A percentile compares a stretch with the other conserved stretches of the same genome.
Conservation (phyloP, 2,113 vertebrate species). For the Forbesichthys papilliferus region DNA sequence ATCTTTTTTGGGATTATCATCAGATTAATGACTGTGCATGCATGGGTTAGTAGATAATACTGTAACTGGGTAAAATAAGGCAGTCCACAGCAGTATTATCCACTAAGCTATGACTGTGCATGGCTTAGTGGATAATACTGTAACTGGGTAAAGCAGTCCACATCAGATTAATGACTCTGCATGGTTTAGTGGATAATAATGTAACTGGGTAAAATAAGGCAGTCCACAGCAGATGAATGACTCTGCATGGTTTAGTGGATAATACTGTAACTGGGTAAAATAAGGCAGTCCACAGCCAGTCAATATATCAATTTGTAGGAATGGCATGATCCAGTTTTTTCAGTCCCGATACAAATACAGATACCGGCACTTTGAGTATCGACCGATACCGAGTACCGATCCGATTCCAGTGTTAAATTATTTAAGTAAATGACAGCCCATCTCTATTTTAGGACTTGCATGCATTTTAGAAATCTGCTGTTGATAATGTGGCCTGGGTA, state of each 20-base stretch:
- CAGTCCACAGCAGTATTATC: slow-evolving; percentile 9
- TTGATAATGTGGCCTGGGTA: too few species aligned
- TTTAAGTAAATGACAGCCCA: too few species aligned
- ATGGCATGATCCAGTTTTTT: too few species aligned
- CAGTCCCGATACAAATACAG: too few species aligned
- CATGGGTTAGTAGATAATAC: slow-evolving; percentile 30
- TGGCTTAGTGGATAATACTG: background rate
- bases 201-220: slow-evolving; percentile 56
- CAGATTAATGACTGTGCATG: slow-evolving; percentile 64
- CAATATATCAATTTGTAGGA: too few species aligned
- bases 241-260: slow-evolving; percentile 37
- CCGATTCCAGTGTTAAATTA: too few species aligned
- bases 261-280: slow-evolving; percentile 55
- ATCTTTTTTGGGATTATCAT: slow-evolving; percentile 70
- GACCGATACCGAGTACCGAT: too few species aligned
- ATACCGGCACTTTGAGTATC: too few species aligned
- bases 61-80: slow-evolving; percentile 59
- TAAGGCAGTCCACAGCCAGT: slow-evolving; percentile 28
- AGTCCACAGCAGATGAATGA: slow-evolving; percentile 2
- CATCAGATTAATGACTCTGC: background rate
- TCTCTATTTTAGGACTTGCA: too few species aligned
- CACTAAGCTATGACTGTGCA: background rate
- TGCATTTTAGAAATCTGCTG: too few species aligned
- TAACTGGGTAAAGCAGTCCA: slow-evolving; percentile 52
- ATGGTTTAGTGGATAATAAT: background rate